Conservation (phyloP, 2,113 vertebrate genomes). For the Gila orcuttii region DNA sequence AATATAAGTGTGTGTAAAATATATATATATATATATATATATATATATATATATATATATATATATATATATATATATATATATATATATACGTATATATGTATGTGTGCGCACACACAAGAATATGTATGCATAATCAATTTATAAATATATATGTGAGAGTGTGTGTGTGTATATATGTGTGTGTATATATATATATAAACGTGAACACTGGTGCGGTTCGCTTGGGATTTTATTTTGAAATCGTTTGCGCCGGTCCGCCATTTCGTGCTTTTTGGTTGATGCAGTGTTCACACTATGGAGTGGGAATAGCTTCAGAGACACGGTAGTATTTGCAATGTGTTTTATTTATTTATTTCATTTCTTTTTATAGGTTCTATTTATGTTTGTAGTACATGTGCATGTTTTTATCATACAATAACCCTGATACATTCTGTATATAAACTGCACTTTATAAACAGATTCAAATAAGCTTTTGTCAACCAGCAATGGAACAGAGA, state of each 20-base stretch:
- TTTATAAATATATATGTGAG: too few species aligned
- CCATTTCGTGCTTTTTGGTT: slow-evolving; percentile 22
- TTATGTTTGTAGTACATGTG: not conserved
- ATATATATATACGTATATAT: too few species aligned
- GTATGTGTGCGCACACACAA: too few species aligned
- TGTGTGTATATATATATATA: too few species aligned
- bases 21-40: too few species aligned
- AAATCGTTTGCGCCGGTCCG: not conserved
- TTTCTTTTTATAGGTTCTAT: not conserved
- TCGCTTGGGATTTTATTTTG: slow-evolving; percentile 47
- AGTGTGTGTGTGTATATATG: too few species aligned
- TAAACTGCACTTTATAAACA: not conserved
- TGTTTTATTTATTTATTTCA: not conserved
- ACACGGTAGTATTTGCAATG: slow-evolving; percentile 35
- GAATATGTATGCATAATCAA: too few species aligned
- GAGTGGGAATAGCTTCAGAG: slow-evolving; percentile 44
- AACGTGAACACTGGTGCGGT: not conserved
- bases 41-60: too few species aligned
- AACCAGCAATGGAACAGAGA: not conserved
- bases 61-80: too few species aligned
- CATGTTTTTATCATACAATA: not conserved
- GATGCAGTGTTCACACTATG: slow-evolving; percentile 48
- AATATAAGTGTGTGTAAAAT: too few species aligned
- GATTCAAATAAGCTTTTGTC: not conserved
- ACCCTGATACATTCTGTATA: not conserved